Evolutionary conservation across 2,888 invertebrate genomes (phyloP).

Genomic region (Ochropacha duplaris): DNA sequence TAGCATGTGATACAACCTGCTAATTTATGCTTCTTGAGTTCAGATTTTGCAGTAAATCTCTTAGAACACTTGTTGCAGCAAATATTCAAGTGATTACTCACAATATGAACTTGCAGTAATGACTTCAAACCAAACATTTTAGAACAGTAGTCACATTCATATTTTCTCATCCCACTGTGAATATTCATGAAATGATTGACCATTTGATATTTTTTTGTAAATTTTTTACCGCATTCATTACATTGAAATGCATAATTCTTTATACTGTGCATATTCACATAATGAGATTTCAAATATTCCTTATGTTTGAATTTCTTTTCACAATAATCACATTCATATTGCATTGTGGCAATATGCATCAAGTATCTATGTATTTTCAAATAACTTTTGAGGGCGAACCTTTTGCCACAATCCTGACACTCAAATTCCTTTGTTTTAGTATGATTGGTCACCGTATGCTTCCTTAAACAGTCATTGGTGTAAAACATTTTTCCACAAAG

Average conservation of each 20-base stretch:
- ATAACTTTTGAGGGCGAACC: conserved; percentile 12
- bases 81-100: background rate
- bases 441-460: conserved; percentile 10
- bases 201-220: background rate
- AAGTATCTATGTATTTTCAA: conserved; percentile 13
- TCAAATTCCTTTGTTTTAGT: conserved; percentile 11
- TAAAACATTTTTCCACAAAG: conserved; percentile 27
- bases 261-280: background rate
- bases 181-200: background rate
- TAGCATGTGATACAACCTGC: background rate
- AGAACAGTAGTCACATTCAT: conserved; percentile 6
- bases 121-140: background rate
- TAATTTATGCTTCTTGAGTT: background rate
- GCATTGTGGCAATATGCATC: background rate
- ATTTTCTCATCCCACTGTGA: background rate
- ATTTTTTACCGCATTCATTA: background rate
- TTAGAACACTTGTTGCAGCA: background rate
- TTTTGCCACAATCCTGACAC: conserved; percentile 29
- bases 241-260: conserved; percentile 1
- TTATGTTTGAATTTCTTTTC: background rate
- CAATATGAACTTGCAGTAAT: background rate
- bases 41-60: background rate
- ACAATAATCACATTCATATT: conserved; percentile 25
- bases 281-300: background rate
- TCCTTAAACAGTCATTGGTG: background rate